Percentiles rank a stretch among this genome's conserved stretches.
Conservation (phyloP, 2,113 vertebrate species). For the Pluvialis apricaria region DNA sequence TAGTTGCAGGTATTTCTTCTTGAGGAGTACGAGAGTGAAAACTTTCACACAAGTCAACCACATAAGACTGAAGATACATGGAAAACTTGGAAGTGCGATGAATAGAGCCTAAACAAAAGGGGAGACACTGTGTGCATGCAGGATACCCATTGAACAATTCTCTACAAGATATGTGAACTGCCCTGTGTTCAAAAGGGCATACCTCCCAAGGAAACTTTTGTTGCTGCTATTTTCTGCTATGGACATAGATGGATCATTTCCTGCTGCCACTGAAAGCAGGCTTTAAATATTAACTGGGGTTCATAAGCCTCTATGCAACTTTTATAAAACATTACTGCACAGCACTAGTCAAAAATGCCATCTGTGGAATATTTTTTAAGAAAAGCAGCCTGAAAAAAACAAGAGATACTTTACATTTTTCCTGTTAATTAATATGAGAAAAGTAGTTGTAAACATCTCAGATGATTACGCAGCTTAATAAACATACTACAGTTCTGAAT, state of each 20-base stretch:
- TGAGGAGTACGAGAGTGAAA: not conserved
- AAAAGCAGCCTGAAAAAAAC: not conserved
- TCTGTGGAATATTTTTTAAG: not conserved
- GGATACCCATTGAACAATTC: not conserved
- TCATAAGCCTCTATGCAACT: slow-evolving; percentile 39
- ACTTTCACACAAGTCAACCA: not conserved
- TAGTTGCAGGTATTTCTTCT: not conserved
- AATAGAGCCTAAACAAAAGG: not conserved
- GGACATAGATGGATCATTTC: slow-evolving; percentile 34
- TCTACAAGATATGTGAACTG: not conserved
- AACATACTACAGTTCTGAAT: not conserved
- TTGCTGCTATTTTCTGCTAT: not conserved
- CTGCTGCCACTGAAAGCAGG: slow-evolving; percentile 15
- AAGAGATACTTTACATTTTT: not conserved
- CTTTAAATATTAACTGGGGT: slow-evolving; percentile 67
- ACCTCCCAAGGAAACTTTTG: slow-evolving; percentile 2
- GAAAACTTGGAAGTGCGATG: not conserved
- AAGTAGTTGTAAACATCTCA: not conserved
- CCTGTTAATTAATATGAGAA: not conserved
- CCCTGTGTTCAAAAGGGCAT: slow-evolving; percentile 37
- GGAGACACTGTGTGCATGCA: not conserved
- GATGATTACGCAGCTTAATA: not conserved
- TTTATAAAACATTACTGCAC: slow-evolving; percentile 31
- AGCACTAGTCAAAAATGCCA: slow-evolving; percentile 11
- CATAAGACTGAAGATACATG: not conserved